phyloP scores from a whole-genome alignment of 1,140 invertebrate genomes.

The Luehdorfia chinensis region DNA sequence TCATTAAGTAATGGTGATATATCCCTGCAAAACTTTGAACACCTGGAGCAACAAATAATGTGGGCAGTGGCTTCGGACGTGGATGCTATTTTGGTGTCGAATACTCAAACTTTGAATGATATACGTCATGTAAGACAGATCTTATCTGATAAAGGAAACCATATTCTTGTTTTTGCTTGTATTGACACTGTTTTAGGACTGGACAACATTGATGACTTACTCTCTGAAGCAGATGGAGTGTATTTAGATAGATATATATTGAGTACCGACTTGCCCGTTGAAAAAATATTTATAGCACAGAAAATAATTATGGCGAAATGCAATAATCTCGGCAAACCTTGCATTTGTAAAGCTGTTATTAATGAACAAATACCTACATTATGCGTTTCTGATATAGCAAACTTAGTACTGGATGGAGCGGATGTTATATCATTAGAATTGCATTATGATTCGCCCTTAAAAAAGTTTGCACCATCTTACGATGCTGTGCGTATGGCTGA shows the following conservation, averaged over 20 bases:
- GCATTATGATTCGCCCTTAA: conserved; percentile 79
- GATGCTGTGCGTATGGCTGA: conserved; percentile 63
- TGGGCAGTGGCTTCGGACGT: conserved; percentile 62
- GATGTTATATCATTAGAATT: conserved; percentile 81
- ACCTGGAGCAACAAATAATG: conserved; percentile 61
- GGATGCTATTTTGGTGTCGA: conserved; percentile 56
- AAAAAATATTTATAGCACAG: conserved; percentile 88
- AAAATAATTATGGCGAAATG: conserved; percentile 84
- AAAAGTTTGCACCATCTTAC: conserved; percentile 72
- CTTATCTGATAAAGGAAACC: conserved; percentile 62
- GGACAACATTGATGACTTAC: conserved; percentile 82
- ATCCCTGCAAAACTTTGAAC: conserved; percentile 52
- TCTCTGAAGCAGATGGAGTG: conserved; percentile 81
- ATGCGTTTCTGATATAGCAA: conserved; percentile 81
- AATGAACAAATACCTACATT: conserved; percentile 79
- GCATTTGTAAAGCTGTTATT: conserved; percentile 82
- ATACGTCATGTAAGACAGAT: conserved; percentile 47
- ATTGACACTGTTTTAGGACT: conserved; percentile 83
- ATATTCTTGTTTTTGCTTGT: conserved; percentile 75
- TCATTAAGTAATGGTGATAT: conserved; percentile 39
- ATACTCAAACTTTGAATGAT: conserved; percentile 47
- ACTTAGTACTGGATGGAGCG: conserved; percentile 83
- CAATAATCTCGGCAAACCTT: conserved; percentile 77
- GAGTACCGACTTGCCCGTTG: conserved; percentile 84
- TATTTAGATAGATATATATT: conserved; percentile 83